Evolutionary conservation across 2,797 vertebrate species (phyloP).

Genomic region (Myotis pilosus): DNA sequence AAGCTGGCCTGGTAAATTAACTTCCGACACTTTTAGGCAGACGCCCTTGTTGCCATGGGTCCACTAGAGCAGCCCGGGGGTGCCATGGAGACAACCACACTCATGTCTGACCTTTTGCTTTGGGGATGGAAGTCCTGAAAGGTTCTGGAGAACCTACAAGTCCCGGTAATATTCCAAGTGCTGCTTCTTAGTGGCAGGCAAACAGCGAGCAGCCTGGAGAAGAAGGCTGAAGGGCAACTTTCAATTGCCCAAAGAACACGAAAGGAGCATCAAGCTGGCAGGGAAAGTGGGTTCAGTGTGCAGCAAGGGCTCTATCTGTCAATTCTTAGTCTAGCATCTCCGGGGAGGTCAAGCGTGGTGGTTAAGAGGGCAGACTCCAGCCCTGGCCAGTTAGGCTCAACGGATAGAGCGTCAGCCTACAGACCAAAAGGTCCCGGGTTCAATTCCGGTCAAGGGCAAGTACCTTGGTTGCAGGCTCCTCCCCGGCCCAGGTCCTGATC

Average conservation of each 20-base stretch:
- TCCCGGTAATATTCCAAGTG: neutral
- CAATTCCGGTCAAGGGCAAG: too few relatives aligned
- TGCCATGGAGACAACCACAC: neutral
- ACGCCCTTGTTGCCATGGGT: neutral
- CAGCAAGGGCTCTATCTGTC: neutral
- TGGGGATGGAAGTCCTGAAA: neutral
- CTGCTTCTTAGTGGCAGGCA: neutral
- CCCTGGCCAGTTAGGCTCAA: too few relatives aligned
- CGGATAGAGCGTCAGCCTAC: too few relatives aligned
- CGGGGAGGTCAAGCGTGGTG: neutral
- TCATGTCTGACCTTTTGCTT: neutral
- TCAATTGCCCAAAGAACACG: neutral
- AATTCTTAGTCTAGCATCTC: neutral
- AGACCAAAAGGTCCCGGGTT: too few relatives aligned
- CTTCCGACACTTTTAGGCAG: constrained; percentile 73
- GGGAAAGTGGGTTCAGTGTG: neutral
- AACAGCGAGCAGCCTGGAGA: neutral
- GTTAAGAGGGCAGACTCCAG: neutral
- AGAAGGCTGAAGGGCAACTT: neutral
- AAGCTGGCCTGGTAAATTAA: constrained; percentile 81
- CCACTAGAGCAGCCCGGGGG: neutral
- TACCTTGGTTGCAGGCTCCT: too few relatives aligned
- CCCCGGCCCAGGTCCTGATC: too few relatives aligned
- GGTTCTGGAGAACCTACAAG: neutral
- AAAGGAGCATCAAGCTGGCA: neutral